Percentiles rank a stretch among this genome's conserved stretches.
These are phyloP conservation scores for Ceratina japonica DNA, from an alignment of 1,140 invertebrate species.

Conservation along the genomic window DNA sequence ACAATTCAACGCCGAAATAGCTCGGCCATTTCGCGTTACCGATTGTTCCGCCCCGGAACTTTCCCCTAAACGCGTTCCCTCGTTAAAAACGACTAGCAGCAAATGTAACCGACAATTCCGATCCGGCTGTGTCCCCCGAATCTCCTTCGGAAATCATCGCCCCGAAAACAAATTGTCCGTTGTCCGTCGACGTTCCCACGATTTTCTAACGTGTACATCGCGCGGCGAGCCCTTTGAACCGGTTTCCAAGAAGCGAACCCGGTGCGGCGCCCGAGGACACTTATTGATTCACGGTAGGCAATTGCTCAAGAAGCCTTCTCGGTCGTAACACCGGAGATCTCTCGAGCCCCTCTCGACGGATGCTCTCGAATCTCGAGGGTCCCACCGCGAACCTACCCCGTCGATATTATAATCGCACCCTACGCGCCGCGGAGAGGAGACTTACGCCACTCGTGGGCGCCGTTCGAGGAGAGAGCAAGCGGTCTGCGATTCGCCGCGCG, in stretches of 20 bases:
- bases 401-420: slow-evolving; percentile 8
- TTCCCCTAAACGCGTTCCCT: not conserved
- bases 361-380: slow-evolving; percentile 35
- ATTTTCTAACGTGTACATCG: not conserved
- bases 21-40: not conserved
- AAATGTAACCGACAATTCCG: too few relatives aligned
- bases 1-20: not conserved
- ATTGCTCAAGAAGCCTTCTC: slow-evolving; percentile 46
- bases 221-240: not conserved
- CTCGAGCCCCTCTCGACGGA: slow-evolving; percentile 24
- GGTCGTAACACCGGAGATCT: slow-evolving; percentile 36
- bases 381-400: slow-evolving; percentile 9
- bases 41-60: too few relatives aligned
- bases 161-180: too few relatives aligned
- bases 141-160: not conserved
- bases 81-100: too few relatives aligned
- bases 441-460: too few relatives aligned
- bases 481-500: not conserved
- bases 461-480: too few relatives aligned
- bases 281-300: slow-evolving; percentile 62
- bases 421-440: too few relatives aligned
- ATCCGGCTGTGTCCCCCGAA: not conserved
- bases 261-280: slow-evolving; percentile 39
- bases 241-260: slow-evolving; percentile 23
- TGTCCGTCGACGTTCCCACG: not conserved